These are phyloP conservation scores for Siphlonurus alternatus DNA, from an alignment of 2,888 invertebrate species.

Conservation along the genomic window DNA sequence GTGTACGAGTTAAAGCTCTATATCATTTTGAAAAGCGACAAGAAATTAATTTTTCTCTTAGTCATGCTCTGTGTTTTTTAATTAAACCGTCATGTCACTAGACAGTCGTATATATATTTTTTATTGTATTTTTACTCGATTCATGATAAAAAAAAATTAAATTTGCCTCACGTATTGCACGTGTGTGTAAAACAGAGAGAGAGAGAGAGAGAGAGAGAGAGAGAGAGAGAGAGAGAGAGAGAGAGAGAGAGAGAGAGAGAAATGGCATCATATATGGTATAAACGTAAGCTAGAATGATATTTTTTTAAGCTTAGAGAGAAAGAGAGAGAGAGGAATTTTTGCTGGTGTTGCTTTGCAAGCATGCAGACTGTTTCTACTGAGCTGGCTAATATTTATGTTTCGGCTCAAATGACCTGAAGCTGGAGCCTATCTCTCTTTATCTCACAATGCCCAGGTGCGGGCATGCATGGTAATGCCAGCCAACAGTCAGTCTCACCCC, in stretches of 20 bases:
- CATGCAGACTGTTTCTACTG: too few relatives aligned
- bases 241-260: background rate
- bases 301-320: background rate
- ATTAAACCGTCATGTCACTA: slow-evolving; percentile 3
- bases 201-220: background rate
- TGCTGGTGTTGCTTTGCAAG: background rate
- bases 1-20: background rate
- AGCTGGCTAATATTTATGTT: slow-evolving; percentile 3
- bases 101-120: background rate
- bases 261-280: background rate
- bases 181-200: background rate
- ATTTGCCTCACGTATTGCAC: background rate
- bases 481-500: too few relatives aligned
- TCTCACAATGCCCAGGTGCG: background rate
- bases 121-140: background rate
- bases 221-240: background rate
- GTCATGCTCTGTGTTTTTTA: background rate
- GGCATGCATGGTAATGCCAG: background rate
- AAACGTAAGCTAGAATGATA: background rate
- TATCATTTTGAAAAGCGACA: background rate
- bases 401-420: slow-evolving; percentile 2
- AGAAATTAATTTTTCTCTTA: slow-evolving; percentile 3
- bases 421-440: background rate
- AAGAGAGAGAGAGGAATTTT: background rate
- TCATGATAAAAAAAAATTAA: background rate